phyloP scores from a whole-genome alignment of 2,888 invertebrate species.

The Nasonia oneida region DNA sequence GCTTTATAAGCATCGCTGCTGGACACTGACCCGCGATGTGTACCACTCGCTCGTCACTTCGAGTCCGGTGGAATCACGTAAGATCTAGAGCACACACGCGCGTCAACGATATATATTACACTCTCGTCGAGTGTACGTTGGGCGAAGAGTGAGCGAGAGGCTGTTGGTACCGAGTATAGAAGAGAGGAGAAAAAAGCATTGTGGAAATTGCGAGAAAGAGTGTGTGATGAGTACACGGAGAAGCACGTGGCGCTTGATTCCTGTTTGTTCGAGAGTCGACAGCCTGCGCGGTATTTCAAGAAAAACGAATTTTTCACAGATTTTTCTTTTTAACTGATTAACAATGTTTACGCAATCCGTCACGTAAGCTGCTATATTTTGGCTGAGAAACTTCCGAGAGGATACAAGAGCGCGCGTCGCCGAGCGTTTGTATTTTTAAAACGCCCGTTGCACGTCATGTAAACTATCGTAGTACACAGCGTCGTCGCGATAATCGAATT shows the following conservation, averaged over 20 bases:
- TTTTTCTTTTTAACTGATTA: neutral
- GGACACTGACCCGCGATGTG: conserved; percentile 46
- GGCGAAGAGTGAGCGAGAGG: neutral
- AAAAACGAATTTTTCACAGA: no score
- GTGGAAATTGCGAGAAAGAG: neutral
- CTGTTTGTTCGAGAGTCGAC: neutral
- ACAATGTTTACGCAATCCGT: neutral
- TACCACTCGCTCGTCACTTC: conserved; percentile 22
- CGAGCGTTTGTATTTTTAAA: neutral
- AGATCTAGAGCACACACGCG: conserved; percentile 48
- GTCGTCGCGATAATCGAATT: neutral
- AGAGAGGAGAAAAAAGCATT: neutral
- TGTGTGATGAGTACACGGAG: neutral
- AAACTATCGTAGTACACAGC: neutral
- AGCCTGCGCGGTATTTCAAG: neutral
- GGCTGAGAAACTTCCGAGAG: no score
- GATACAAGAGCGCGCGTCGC: no score
- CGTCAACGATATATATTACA: neutral
- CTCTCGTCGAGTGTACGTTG: neutral
- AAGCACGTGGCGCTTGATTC: conserved; percentile 4
- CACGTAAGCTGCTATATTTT: no score
- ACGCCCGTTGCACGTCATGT: neutral
- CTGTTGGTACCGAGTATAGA: neutral
- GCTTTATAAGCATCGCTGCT: conserved; percentile 35
- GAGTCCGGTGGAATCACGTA: conserved; percentile 52